These are phyloP conservation scores for Malthinus flaveolus DNA, from an alignment of 2,888 invertebrate genomes.

Conservation along the genomic window DNA sequence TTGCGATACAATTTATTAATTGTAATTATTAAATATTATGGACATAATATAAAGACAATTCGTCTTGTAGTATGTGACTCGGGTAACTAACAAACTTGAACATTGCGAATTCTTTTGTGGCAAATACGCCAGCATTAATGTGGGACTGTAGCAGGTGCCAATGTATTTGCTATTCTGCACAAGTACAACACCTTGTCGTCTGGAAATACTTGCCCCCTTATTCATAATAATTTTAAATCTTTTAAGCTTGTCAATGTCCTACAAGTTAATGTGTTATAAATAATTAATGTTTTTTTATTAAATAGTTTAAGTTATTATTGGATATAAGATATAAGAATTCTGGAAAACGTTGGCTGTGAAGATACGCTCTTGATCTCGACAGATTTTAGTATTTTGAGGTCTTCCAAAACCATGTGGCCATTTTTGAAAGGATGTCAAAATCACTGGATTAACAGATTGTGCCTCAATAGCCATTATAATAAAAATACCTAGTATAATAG, in stretches of 20 bases:
- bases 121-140: constrained; percentile 25
- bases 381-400: too few species aligned
- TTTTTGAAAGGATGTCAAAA: too few species aligned
- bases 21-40: too few species aligned
- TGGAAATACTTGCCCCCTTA: constrained; percentile 39
- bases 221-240: constrained; percentile 26
- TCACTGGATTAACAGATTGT: too few species aligned
- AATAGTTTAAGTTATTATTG: too few species aligned
- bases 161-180: constrained; percentile 42
- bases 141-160: constrained; percentile 40
- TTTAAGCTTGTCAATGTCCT: background rate
- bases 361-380: too few species aligned
- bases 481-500: too few species aligned
- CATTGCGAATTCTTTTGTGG: constrained; percentile 1
- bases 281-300: too few species aligned
- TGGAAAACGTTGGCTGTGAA: too few species aligned
- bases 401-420: background rate
- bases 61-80: constrained; percentile 1
- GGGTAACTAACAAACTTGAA: constrained; percentile 2
- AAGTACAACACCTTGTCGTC: constrained; percentile 37
- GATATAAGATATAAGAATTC: too few species aligned
- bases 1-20: too few species aligned
- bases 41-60: background rate
- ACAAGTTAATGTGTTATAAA: background rate
- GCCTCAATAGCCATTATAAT: too few species aligned